Percentiles rank a stretch among this genome's conserved stretches.
phyloP scores from a whole-genome alignment of 2,888 invertebrate species.

The Branchellion lobata region DNA sequence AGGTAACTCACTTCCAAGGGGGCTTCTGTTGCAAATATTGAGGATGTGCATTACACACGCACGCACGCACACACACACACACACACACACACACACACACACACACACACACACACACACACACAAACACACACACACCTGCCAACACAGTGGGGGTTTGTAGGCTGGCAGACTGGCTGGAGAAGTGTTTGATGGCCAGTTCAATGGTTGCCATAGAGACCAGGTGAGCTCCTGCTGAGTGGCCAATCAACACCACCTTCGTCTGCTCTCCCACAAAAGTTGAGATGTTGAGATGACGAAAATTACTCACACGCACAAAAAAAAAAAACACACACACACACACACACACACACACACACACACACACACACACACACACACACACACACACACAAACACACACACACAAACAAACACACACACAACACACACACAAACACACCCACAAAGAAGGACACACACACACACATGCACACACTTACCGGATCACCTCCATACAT shows the following conservation, averaged over 20 bases:
- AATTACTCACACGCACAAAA: neutral
- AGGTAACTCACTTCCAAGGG: neutral
- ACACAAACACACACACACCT: too few species aligned
- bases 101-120: too few species aligned
- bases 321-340: constrained; percentile 5
- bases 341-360: constrained; percentile 12
- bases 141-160: too few species aligned
- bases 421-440: constrained; percentile 1
- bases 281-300: neutral
- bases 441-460: neutral
- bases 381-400: constrained; percentile 18
- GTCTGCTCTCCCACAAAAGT: neutral
- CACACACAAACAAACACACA: constrained; percentile 17
- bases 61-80: too few species aligned
- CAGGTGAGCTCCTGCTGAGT: constrained; percentile 57
- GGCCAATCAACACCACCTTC: neutral
- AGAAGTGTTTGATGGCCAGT: constrained; percentile 47
- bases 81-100: too few species aligned
- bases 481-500: neutral
- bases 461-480: constrained; percentile 13
- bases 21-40: too few species aligned
- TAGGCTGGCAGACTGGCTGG: neutral
- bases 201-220: constrained; percentile 58
- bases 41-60: too few species aligned
- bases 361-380: constrained; percentile 18